Evolutionary conservation across 2,888 invertebrate species (phyloP), one percentile per base, ranked within the genome.

Genomic region (Trichacis sp.): DNA sequence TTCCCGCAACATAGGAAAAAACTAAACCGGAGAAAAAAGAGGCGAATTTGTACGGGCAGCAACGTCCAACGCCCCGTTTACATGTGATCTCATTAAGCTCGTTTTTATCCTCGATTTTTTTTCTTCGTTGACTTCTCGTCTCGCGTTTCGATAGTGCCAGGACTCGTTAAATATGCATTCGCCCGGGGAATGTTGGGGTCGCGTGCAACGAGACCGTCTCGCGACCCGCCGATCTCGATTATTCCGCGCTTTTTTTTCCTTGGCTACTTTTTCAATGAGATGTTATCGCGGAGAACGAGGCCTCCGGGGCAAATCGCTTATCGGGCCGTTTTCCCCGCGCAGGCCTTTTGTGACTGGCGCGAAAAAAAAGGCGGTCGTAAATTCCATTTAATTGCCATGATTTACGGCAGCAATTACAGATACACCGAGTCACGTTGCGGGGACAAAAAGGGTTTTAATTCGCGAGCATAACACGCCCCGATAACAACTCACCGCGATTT

Each of bases 41-140:
- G n/a, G n/a, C 15, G 20, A 18, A 50, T 54, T 61, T 61, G 54
- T 47, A 46, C 50, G 43, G 45, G 43, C 9, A 8, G 14, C 19
- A 29, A 45, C 54, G 45, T n/a, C n/a, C n/a, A n/a, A n/a, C n/a
- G n/a, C n/a, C 46, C 20, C 6, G 17, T 50, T 54, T 58, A n/a
- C n/a, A n/a, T n/a, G 53, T 63, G 63, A 63, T 58, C 58, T 63
- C 63, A 63, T 63, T 48, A 58, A 53, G 29, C 55, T 52, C 8
- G 38, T 62, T 33, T 38, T 49, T 40, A 29, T 19, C 20, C 33
- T 24, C 18, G 55, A 50, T 42, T 53, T 43, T 51, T 50, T 18
- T 30, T 51, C 54, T 50, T 14, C 18, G 55, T 55, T 46, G 40
- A 30, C 1, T 6, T 58, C n/a, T n/a, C 33, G 17, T 58, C 50